Conservation (phyloP, 2,113 vertebrate species). For the Chloropsis cyanopogon region DNA sequence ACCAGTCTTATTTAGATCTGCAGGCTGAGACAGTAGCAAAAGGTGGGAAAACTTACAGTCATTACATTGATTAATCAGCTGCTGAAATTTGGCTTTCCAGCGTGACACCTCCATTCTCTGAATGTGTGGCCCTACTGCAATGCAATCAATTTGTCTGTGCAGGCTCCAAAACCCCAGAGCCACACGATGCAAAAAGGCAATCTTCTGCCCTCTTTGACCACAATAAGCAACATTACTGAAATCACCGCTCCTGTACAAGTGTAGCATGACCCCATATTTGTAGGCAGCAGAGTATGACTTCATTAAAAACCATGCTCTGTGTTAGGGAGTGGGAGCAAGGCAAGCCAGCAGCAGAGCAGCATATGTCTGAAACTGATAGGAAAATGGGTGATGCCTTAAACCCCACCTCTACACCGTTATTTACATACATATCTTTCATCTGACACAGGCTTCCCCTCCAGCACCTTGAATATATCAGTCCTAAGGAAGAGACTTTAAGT, state of each 20-base stretch:
- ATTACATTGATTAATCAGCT: background rate
- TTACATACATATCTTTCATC: constrained; percentile 57
- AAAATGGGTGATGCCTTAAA: constrained; percentile 47
- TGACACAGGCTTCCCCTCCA: constrained; percentile 44
- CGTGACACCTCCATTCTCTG: background rate
- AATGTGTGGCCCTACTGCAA: background rate
- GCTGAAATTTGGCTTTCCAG: constrained; percentile 21
- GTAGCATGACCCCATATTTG: background rate
- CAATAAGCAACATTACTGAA: background rate
- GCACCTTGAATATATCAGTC: constrained; percentile 58
- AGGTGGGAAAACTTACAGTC: background rate
- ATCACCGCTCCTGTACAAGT: background rate
- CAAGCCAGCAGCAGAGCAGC: constrained; percentile 19
- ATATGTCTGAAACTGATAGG: constrained; percentile 36
- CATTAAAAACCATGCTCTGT: constrained; percentile 1
- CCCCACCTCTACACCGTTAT: constrained; percentile 16
- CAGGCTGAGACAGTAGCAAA: background rate
- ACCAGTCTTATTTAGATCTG: background rate
- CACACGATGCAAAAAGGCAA: constrained; percentile 26
- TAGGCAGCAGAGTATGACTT: constrained; percentile 23
- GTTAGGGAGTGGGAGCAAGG: background rate
- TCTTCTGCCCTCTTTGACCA: constrained; percentile 42
- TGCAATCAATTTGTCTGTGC: background rate
- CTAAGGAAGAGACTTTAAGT: constrained; percentile 55
- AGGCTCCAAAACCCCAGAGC: constrained; percentile 25